Percentiles rank a stretch among this genome's conserved stretches.
Evolutionary conservation across 2,797 vertebrate species (phyloP).

Genomic region (Sternotherus odoratus): DNA sequence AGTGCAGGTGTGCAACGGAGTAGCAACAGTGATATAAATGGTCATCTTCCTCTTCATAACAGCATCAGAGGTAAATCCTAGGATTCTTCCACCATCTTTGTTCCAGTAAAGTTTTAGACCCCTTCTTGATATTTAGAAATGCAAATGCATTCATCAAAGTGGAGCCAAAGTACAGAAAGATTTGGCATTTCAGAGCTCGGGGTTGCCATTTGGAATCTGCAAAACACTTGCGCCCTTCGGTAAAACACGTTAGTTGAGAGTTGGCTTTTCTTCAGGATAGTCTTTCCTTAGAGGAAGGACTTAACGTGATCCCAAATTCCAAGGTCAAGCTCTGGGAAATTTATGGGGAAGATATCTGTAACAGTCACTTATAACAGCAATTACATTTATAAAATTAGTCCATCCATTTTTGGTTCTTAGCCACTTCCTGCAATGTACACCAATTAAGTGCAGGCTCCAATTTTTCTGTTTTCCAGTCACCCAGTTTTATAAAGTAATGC

Average conservation of each 20-base stretch:
- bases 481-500: conserved; percentile 10
- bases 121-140: conserved; percentile 44
- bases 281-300: conserved; percentile 12
- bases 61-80: background rate
- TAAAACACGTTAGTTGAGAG: background rate
- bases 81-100: background rate
- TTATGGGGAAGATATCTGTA: background rate
- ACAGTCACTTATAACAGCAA: background rate
- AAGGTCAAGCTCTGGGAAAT: background rate
- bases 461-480: background rate
- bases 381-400: background rate
- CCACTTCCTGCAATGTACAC: conserved; percentile 11
- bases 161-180: background rate
- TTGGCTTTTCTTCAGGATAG: background rate
- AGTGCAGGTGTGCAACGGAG: too few relatives aligned
- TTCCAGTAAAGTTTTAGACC: background rate
- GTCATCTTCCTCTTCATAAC: too few relatives aligned
- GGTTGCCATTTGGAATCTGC: background rate
- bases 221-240: background rate
- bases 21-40: too few relatives aligned
- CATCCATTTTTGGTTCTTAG: background rate
- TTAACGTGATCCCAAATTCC: background rate
- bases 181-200: background rate
- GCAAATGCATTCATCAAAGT: conserved; percentile 50
- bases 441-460: background rate